Evolutionary conservation across 2,888 invertebrate species (phyloP).

Genomic region (Drosophila kuntzei): DNA sequence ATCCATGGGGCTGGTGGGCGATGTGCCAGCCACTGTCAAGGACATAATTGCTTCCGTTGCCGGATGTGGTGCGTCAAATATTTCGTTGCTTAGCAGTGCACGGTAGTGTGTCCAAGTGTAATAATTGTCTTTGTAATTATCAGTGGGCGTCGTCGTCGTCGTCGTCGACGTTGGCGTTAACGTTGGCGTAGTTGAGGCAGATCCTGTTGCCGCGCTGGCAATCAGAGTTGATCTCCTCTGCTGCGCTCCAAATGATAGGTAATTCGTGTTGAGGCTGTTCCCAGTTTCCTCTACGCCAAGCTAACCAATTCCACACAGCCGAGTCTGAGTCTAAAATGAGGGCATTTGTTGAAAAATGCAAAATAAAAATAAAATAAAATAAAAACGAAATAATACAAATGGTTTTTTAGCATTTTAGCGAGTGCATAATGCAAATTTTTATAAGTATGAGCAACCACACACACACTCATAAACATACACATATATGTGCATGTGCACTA

Average conservation of each 20-base stretch:
- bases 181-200: conserved; percentile 58
- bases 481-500: conserved; percentile 7
- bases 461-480: not conserved
- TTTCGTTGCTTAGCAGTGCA: conserved; percentile 9
- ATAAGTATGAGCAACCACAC: conserved; percentile 6
- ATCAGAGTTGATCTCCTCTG: conserved; percentile 83
- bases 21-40: conserved; percentile 52
- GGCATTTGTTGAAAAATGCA: conserved; percentile 30
- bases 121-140: conserved; percentile 18
- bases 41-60: conserved; percentile 65
- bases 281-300: conserved; percentile 39
- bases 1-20: conserved; percentile 46
- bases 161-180: not conserved
- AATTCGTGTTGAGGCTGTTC: conserved; percentile 83
- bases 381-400: conserved; percentile 5
- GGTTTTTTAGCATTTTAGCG: conserved; percentile 34
- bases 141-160: conserved; percentile 20
- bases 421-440: conserved; percentile 36
- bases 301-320: conserved; percentile 12
- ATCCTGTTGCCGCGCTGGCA: conserved; percentile 72
- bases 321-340: conserved; percentile 35
- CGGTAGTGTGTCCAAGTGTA: conserved; percentile 12
- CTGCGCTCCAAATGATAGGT: conserved; percentile 69
- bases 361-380: conserved; percentile 6
- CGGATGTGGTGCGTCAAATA: conserved; percentile 20